These are phyloP conservation scores for Apodemia hepburni DNA, from an alignment of 2,888 invertebrate genomes.

Conservation along the genomic window DNA sequence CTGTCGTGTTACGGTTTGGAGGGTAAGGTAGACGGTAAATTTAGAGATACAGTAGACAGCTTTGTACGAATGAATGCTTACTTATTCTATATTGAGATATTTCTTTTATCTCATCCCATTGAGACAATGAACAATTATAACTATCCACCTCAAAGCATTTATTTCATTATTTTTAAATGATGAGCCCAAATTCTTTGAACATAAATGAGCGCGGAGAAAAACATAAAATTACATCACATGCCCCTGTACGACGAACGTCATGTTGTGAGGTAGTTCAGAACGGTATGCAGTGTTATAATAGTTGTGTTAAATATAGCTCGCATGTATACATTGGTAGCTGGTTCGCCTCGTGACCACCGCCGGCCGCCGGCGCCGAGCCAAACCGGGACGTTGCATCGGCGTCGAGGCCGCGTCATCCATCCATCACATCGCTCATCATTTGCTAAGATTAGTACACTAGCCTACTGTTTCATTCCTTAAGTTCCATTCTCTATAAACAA, in stretches of 20 bases:
- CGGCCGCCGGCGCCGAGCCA: conserved; percentile 45
- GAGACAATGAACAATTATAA: background rate
- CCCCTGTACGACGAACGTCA: conserved; percentile 46
- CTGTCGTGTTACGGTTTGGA: too few species aligned
- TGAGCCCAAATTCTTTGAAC: conserved; percentile 28
- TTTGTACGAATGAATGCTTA: too few species aligned
- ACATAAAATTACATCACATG: conserved; percentile 53
- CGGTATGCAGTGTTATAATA: conserved; percentile 45
- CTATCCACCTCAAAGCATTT: background rate
- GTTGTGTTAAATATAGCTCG: conserved; percentile 38
- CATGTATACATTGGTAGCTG: conserved; percentile 36
- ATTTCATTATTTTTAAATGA: background rate
- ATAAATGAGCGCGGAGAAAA: conserved; percentile 42
- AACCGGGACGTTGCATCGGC: conserved; percentile 39
- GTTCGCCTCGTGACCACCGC: conserved; percentile 46
- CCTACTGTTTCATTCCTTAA: conserved; percentile 65
- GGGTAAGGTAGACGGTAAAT: too few species aligned
- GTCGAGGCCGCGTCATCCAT: conserved; percentile 71
- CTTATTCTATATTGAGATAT: background rate
- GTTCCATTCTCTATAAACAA: conserved; percentile 63
- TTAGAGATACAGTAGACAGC: too few species aligned
- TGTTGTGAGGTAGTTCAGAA: conserved; percentile 42
- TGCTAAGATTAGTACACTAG: conserved; percentile 65
- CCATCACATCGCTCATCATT: conserved; percentile 69
- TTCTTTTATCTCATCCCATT: background rate